Evolutionary conservation across 2,888 invertebrate genomes (phyloP).

Genomic region (Caradrina kadenii): DNA sequence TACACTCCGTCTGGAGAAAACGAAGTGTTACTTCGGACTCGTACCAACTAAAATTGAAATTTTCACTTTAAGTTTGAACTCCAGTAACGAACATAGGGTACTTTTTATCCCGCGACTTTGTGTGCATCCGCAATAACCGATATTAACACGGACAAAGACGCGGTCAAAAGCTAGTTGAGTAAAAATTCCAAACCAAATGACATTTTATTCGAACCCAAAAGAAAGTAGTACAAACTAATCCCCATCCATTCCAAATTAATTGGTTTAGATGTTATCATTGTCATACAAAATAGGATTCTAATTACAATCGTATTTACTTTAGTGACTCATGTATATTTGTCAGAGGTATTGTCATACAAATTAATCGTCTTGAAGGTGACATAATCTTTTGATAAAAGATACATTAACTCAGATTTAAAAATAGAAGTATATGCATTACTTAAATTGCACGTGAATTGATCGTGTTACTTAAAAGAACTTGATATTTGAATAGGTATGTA

Average conservation of each 20-base stretch:
- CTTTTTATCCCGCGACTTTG: too few species aligned
- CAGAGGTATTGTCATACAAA: conserved; percentile 42
- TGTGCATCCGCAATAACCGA: too few species aligned
- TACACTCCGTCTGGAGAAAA: too few species aligned
- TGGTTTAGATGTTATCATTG: conserved; percentile 30
- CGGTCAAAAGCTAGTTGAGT: too few species aligned
- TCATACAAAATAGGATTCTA: conserved; percentile 27
- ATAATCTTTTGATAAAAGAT: conserved; percentile 53
- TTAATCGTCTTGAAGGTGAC: conserved; percentile 38
- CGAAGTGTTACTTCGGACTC: too few species aligned
- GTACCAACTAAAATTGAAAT: too few species aligned
- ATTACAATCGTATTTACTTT: conserved; percentile 35
- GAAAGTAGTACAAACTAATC: background rate
- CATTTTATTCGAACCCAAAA: background rate
- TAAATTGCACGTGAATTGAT: conserved; percentile 24
- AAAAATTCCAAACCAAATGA: too few species aligned
- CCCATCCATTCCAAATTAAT: conserved; percentile 14
- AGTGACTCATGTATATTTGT: conserved; percentile 49
- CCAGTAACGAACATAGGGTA: too few species aligned
- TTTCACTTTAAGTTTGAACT: too few species aligned
- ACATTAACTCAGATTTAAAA: conserved; percentile 51
- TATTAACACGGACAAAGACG: too few species aligned
- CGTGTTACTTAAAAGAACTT: conserved; percentile 31
- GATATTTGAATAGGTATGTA: conserved; percentile 17
- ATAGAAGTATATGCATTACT: conserved; percentile 46